Percentiles rank a stretch among this genome's conserved stretches.
These are phyloP conservation scores for Platyrinchus mystaceus DNA, from an alignment of 2,797 vertebrate species.

Conservation along the genomic window DNA sequence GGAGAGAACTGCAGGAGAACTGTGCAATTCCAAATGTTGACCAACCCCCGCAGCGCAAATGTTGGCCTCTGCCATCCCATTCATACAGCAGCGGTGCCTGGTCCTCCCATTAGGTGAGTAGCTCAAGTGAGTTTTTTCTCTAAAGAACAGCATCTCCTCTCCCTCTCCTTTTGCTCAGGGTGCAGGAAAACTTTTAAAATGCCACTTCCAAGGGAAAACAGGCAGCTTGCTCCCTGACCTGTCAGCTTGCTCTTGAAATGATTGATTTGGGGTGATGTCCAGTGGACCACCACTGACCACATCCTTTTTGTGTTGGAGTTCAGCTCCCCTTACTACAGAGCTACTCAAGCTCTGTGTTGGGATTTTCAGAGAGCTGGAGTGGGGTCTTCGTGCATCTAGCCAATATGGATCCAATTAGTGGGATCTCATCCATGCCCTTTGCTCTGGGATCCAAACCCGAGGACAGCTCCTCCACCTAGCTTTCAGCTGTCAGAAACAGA, in stretches of 20 bases:
- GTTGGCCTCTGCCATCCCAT: not conserved
- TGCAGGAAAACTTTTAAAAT: not conserved
- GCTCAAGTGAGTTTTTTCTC: not conserved
- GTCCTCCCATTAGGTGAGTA: not conserved
- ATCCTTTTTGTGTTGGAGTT: accelerated
- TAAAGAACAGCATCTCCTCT: not conserved
- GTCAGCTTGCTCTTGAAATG: not conserved
- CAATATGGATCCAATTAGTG: not conserved
- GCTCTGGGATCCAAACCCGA: not conserved
- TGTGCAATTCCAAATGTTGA: not conserved
- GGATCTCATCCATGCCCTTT: not conserved
- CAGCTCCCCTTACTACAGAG: no score
- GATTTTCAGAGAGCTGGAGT: not conserved
- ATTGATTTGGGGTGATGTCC: not conserved
- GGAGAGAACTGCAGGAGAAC: not conserved
- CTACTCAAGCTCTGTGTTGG: not conserved
- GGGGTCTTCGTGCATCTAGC: not conserved
- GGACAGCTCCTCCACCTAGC: not conserved
- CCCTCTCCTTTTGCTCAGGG: not conserved
- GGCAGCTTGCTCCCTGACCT: not conserved
- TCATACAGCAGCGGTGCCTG: accelerated
- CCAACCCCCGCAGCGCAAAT: not conserved
- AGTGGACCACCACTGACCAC: no score
- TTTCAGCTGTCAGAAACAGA: not conserved
- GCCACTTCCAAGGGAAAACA: not conserved